A percentile compares a stretch with the other conserved stretches of the same genome.
phyloP scores from a whole-genome alignment of 2,888 invertebrate species.

The Eledona agricola region DNA sequence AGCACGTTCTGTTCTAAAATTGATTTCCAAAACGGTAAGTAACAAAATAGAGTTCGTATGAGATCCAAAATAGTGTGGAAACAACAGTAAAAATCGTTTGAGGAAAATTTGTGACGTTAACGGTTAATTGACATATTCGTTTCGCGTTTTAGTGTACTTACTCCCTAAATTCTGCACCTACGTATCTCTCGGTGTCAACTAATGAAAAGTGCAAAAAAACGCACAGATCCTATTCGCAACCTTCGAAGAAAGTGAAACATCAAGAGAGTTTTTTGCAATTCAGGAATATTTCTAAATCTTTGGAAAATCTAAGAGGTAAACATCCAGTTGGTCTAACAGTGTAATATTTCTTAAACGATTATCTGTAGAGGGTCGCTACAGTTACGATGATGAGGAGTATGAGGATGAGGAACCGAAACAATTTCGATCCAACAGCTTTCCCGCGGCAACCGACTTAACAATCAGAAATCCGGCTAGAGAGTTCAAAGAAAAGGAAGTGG shows the following conservation, averaged over 20 bases:
- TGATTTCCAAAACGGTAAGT: constrained; percentile 32
- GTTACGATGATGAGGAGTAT: constrained; percentile 6
- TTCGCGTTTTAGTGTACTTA: constrained; percentile 21
- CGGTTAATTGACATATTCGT: constrained; percentile 10
- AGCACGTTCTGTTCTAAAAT: constrained; percentile 29
- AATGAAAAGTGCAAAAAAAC: constrained; percentile 2
- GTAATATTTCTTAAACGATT: not conserved
- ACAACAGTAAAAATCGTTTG: no score
- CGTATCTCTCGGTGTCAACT: not conserved
- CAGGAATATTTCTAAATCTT: constrained; percentile 19
- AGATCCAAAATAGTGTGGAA: no score
- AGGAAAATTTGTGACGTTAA: constrained; percentile 8
- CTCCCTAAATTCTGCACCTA: constrained; percentile 5
- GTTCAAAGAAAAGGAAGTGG: constrained; percentile 7
- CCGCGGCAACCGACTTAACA: not conserved
- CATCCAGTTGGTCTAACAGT: not conserved
- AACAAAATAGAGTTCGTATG: no score
- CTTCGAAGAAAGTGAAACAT: constrained; percentile 1
- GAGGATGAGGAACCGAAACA: constrained; percentile 10
- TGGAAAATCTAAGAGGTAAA: constrained; percentile 22
- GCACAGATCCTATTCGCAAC: constrained; percentile 11
- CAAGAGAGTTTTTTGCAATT: constrained; percentile 2
- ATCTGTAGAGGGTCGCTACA: constrained; percentile 4
- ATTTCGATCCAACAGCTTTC: constrained; percentile 7
- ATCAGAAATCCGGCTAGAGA: constrained; percentile 15